Evolutionary conservation across 2,888 invertebrate genomes (phyloP).

Genomic region (Drosophila macrospina): DNA sequence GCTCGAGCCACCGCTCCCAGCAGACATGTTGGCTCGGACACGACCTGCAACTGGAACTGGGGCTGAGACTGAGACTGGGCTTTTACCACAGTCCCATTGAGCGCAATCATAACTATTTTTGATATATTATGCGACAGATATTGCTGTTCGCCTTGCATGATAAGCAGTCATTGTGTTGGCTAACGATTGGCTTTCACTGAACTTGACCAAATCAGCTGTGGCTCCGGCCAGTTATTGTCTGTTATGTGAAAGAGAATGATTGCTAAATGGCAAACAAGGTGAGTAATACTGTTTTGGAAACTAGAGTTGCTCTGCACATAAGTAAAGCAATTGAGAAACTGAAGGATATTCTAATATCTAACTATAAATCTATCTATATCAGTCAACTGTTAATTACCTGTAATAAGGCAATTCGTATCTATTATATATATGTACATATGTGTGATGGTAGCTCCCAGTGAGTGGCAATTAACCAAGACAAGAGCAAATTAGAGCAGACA

Average conservation of each 20-base stretch:
- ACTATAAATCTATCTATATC: too few species aligned
- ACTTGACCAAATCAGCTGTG: slow-evolving; percentile 7
- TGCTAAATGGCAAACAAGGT: not conserved
- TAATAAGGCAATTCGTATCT: too few species aligned
- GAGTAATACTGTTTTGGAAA: not conserved
- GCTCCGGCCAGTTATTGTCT: not conserved
- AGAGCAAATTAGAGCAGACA: too few species aligned
- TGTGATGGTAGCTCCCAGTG: too few species aligned
- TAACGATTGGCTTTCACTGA: slow-evolving; percentile 42
- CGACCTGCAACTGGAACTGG: slow-evolving; percentile 38
- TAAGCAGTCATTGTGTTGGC: slow-evolving; percentile 29
- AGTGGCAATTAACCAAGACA: too few species aligned
- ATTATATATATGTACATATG: too few species aligned
- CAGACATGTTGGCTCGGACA: slow-evolving; percentile 31
- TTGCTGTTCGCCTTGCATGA: slow-evolving; percentile 41
- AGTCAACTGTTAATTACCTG: too few species aligned
- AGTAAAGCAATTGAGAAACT: too few species aligned
- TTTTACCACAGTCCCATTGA: slow-evolving; percentile 23
- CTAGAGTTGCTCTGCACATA: too few species aligned
- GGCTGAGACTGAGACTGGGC: slow-evolving; percentile 10
- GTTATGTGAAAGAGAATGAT: not conserved
- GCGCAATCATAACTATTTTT: slow-evolving; percentile 64
- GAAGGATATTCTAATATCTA: too few species aligned
- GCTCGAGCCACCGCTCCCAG: slow-evolving; percentile 61
- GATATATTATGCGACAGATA: slow-evolving; percentile 67